Conservation (phyloP, 2,888 invertebrate genomes). For the Andrena minutula region DNA sequence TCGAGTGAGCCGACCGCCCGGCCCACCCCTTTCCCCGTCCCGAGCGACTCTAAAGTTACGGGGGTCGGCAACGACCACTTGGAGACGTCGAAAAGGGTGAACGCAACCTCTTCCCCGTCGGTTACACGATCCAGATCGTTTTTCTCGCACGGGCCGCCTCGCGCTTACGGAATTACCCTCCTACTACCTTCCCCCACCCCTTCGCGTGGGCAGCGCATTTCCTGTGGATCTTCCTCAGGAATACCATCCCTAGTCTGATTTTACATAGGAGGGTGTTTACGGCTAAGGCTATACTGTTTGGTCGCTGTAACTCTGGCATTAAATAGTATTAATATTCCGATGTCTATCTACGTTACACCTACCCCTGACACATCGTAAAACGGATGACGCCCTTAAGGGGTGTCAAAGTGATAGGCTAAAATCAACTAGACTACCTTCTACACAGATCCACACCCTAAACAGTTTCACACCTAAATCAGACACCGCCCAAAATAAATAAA, state of each 20-base stretch:
- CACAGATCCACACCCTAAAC: too few relatives aligned
- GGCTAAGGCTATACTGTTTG: not conserved
- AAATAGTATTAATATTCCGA: too few relatives aligned
- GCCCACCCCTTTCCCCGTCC: conserved; percentile 27
- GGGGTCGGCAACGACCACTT: conserved; percentile 54
- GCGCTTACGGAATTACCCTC: conserved; percentile 7
- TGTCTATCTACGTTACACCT: too few relatives aligned
- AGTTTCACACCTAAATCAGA: too few relatives aligned
- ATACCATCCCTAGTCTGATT: not conserved
- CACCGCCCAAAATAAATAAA: too few relatives aligned
- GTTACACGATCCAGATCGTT: conserved; percentile 64
- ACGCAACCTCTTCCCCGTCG: not conserved
- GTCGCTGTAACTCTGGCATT: too few relatives aligned
- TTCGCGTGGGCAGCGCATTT: not conserved
- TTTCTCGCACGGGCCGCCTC: conserved; percentile 23
- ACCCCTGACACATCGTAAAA: too few relatives aligned
- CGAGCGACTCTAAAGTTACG: conserved; percentile 65
- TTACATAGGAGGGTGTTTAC: not conserved
- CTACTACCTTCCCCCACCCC: not conserved
- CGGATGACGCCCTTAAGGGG: too few relatives aligned
- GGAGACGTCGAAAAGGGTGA: conserved; percentile 38
- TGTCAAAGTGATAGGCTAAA: too few relatives aligned
- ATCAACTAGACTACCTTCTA: too few relatives aligned
- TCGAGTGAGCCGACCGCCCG: conserved; percentile 45
- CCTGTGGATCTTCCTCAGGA: conserved; percentile 10